phyloP scores from a whole-genome alignment of 1,140 invertebrate species.

The Saccostrea glomerata region DNA sequence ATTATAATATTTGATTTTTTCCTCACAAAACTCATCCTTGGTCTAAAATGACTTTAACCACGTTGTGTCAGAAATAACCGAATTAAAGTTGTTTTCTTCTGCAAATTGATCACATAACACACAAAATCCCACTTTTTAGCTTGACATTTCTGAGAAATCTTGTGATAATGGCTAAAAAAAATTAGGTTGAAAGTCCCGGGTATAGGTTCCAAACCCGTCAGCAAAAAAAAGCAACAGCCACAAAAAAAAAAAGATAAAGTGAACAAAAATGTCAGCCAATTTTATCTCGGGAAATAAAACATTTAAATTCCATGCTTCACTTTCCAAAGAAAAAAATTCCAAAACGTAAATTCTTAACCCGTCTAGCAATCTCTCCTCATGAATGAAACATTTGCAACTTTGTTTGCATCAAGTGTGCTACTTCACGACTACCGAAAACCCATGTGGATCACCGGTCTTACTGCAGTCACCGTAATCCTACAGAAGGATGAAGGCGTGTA shows the following conservation, averaged over 20 bases:
- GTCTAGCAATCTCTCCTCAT: neutral
- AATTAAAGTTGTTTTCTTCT: neutral
- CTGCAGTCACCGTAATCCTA: neutral
- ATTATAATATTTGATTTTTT: neutral
- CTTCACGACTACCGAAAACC: neutral
- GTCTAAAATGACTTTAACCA: neutral
- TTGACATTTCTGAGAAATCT: neutral
- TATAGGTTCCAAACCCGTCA: neutral
- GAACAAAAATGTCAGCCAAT: neutral
- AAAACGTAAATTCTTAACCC: neutral
- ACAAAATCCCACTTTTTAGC: neutral
- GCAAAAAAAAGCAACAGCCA: neutral
- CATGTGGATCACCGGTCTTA: neutral
- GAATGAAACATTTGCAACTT: neutral
- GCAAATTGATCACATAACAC: neutral
- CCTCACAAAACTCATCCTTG: neutral
- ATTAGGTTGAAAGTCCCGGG: neutral
- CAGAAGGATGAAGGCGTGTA: neutral
- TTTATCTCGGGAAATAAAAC: neutral
- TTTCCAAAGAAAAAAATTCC: neutral
- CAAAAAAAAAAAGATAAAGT: neutral
- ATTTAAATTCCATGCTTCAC: neutral
- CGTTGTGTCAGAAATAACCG: neutral
- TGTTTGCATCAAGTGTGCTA: neutral
- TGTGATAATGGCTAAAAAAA: neutral